Conservation (phyloP, 2,113 vertebrate species). For the Pomatorhinus ruficollis region DNA sequence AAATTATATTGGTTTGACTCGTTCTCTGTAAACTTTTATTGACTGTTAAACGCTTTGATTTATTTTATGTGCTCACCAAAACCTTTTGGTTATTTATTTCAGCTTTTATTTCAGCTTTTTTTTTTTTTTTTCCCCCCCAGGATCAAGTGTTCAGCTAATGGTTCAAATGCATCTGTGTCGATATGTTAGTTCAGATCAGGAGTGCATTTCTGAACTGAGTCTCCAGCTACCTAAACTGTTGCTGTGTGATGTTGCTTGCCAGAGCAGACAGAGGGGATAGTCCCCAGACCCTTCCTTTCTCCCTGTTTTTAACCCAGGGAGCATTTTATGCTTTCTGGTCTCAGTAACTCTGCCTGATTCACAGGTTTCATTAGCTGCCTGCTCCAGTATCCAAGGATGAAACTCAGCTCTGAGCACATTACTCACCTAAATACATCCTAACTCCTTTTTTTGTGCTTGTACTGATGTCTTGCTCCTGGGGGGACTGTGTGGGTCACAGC, state of each 20-base stretch:
- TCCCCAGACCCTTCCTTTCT: not conserved
- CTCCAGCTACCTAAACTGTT: not conserved
- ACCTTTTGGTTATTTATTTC: not conserved
- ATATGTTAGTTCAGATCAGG: not conserved
- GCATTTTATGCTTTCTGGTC: not conserved
- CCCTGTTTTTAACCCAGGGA: not conserved
- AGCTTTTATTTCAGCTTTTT: not conserved
- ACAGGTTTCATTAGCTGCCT: not conserved
- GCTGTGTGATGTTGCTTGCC: not conserved
- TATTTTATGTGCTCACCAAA: not conserved
- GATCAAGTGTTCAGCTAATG: not conserved
- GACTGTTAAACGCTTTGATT: not conserved
- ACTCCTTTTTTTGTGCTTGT: not conserved
- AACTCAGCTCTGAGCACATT: not conserved
- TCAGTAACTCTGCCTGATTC: not conserved
- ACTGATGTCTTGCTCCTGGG: not conserved
- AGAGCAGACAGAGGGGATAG: not conserved
- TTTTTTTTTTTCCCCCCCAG: not conserved
- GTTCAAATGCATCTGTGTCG: not conserved
- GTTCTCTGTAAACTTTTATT: not conserved
- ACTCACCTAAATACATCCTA: not conserved
- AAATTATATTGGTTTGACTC: not conserved
- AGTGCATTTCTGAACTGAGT: not conserved
- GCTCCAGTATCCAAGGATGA: not conserved
- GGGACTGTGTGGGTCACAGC: not conserved